Evolutionary conservation across 2,888 invertebrate species (phyloP), one percentile per base, ranked within the genome.

Genomic region (Plusia festucae): DNA sequence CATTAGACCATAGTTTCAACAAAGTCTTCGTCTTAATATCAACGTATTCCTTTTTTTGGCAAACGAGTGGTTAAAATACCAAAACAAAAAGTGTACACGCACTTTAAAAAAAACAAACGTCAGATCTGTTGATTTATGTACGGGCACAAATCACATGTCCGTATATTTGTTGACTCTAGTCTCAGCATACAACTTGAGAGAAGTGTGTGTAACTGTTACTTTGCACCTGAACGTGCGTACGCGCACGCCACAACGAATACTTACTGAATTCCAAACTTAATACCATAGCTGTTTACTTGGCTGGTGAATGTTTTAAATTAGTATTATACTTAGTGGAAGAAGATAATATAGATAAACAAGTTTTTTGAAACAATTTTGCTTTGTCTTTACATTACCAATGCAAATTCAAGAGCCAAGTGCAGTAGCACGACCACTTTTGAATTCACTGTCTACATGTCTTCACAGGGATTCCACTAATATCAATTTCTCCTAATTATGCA

Each of bases 201-300:
- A 46, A 78, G 80, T 80, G 80, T 78, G 82, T 81, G 80, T 81
- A 81, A 81, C 80, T 81, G 81, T 81, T 81, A 64, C 80, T 81
- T 74, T 68, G 60, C 70, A 74, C 70, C 74, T 53, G 65, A 68
- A 80, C 78, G 75, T 80, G 80, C 80, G 68, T 65, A 57, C 40
- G 71, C 81, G 78, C 80, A 80, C 63, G 68, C 75, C 68, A 62
- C 53, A 53, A 58, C 64, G 68, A 65, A 68, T 70, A 82, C 73
- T 70, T 59, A 66, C 53, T 27, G 56, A 82, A 79, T 76, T 81
- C 76, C 69, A 60, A 49, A 58, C 52, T 62, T 46, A 60, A 54
- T 62, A 34, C 60, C 52, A 55, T 51, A 61, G 44, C 53, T 58
- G 55, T 61, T 60, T 53, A 57, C 73, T 73, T 73, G 46, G 24